A percentile compares a stretch with the other conserved stretches of the same genome.
Evolutionary conservation across 2,888 invertebrate species (phyloP).

Genomic region (Electrophaes corylata): DNA sequence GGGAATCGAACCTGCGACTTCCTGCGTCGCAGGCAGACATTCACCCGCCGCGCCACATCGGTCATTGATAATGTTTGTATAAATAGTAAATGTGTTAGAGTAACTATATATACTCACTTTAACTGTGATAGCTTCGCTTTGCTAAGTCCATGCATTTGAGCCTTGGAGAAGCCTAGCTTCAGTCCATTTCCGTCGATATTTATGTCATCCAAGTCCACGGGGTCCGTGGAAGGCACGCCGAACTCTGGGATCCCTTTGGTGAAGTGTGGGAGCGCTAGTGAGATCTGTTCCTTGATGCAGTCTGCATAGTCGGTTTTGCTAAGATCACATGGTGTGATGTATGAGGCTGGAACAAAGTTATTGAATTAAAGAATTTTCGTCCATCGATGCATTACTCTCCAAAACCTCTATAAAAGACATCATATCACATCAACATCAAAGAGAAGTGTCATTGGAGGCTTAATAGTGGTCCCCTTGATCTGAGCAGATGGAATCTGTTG

Average conservation of each 20-base stretch:
- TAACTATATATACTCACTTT: constrained; percentile 53
- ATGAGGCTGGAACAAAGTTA: constrained; percentile 63
- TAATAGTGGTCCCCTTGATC: no score
- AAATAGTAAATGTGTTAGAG: no score
- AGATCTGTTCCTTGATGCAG: constrained; percentile 66
- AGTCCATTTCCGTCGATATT: constrained; percentile 68
- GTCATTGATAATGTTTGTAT: no score
- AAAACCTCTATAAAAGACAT: no score
- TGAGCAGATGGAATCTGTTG: no score
- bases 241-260: constrained; percentile 69
- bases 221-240: constrained; percentile 68
- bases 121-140: constrained; percentile 55
- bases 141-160: constrained; percentile 66
- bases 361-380: neutral
- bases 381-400: no score
- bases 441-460: no score
- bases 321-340: constrained; percentile 64
- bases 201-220: constrained; percentile 66
- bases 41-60: no score
- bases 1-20: no score
- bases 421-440: no score
- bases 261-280: constrained; percentile 57
- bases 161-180: constrained; percentile 59
- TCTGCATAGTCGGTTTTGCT: constrained; percentile 47
- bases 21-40: no score